Evolutionary conservation across 2,888 invertebrate species (phyloP).

Genomic region (Onchidella celtica): DNA sequence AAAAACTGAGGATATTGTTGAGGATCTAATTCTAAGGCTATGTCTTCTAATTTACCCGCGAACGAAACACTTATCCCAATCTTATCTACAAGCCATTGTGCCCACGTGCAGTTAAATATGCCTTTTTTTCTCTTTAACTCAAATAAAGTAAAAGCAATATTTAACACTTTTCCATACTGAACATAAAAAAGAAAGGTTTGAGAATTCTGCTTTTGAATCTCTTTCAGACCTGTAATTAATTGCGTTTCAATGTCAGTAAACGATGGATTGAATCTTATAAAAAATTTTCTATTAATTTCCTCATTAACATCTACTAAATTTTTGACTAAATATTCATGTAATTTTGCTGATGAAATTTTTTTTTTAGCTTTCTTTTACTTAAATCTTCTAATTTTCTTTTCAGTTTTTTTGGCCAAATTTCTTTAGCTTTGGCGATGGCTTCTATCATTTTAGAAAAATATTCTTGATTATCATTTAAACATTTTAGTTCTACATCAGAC

Average conservation of each 20-base stretch:
- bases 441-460: too few species aligned
- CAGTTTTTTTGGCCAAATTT: too few species aligned
- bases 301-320: background rate
- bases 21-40: background rate
- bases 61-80: background rate
- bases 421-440: too few species aligned
- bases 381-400: too few species aligned
- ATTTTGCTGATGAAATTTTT: background rate
- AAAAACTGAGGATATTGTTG: background rate
- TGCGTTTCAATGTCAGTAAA: background rate
- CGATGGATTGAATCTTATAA: background rate
- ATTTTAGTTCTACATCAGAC: too few species aligned
- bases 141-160: background rate
- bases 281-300: background rate
- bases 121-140: background rate
- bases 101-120: too few species aligned
- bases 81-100: background rate
- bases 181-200: background rate
- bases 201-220: background rate
- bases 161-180: background rate
- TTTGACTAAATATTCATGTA: background rate
- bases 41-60: background rate
- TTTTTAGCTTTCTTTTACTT: background rate
- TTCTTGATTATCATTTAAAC: too few species aligned
- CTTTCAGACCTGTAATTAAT: background rate